phyloP scores from a whole-genome alignment of 2,888 invertebrate species.

The Scaptomyza caliginosa region DNA sequence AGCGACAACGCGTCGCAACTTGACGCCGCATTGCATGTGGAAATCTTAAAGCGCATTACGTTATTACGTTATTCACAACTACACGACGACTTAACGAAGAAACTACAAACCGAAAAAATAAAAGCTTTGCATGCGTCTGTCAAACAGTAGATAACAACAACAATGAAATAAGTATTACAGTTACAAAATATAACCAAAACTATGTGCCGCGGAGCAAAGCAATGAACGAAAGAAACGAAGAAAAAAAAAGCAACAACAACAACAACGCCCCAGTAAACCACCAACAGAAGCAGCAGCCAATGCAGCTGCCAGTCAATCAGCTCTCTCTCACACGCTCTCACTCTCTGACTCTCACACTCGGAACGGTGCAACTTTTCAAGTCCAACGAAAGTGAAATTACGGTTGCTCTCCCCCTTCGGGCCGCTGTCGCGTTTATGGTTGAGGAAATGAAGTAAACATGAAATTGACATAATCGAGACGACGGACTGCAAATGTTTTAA shows the following conservation, averaged over 20 bases:
- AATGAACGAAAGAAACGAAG: constrained; percentile 26
- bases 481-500: constrained; percentile 69
- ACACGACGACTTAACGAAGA: constrained; percentile 32
- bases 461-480: constrained; percentile 78
- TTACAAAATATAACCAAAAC: constrained; percentile 74
- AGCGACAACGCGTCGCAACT: constrained; percentile 29
- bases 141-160: constrained; percentile 39
- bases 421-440: constrained; percentile 39
- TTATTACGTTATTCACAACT: constrained; percentile 58
- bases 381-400: constrained; percentile 80
- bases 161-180: constrained; percentile 70
- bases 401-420: constrained; percentile 26
- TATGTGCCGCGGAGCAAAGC: constrained; percentile 44
- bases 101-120: constrained; percentile 24
- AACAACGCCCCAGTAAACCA: constrained; percentile 57
- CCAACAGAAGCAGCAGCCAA: constrained; percentile 44
- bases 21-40: constrained; percentile 61
- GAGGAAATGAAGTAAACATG: constrained; percentile 79
- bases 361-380: constrained; percentile 72
- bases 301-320: constrained; percentile 45
- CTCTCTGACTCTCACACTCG: constrained; percentile 27
- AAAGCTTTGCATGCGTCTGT: constrained; percentile 46
- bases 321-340: constrained; percentile 26
- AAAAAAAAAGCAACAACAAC: constrained; percentile 10
- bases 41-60: constrained; percentile 72